Base-by-base conservation (phyloP, 2,888 invertebrate genomes). In the Acanthosepion pharaonis region DNA sequence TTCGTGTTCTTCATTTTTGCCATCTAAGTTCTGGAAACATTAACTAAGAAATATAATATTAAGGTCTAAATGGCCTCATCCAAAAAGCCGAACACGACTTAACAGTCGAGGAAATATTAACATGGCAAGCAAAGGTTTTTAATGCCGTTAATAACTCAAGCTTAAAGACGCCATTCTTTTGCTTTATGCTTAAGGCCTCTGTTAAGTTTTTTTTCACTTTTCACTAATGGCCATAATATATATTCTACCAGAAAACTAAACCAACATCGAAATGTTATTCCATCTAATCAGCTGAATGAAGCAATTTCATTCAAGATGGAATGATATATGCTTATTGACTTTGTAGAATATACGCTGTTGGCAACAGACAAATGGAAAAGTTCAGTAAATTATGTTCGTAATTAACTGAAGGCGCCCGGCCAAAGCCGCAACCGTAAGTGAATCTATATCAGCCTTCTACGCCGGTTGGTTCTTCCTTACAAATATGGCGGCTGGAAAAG, bases 401-500 rank as follows among this genome's bases (percentile, higher is more conserved):
- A 78, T 78, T 78, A 78, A 78, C 78, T 78, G 33, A 78, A 78
- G 78, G 78, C 78, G 20, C 78, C 33, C 78, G 78, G n/a, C 78
- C 78, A 78, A 78, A 78, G 78, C 78, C n/a, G n/a, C n/a, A 78
- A 78, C n/a, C 78, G 78, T 78, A 78, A 78, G 78, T 78, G 78
- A 78, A 33, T 78, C 78, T 78, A 33, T 11, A 33, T n/a, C 78
- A 33, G n/a, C 15, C 78, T n/a, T 15, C 6, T 78, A 15, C 9
- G 78, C 15, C 33, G 15, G 78, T 78, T 78, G 64, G 78, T 15
- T 78, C n/a, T 78, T 78, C 5, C 78, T 33, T 2, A 78, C n/a
- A 33, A 78, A 9, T n/a, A 78, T 33, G 78, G 78, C 78, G 78
- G 78, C 15, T 33, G n/a, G 15, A 78, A 78, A 78, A 11, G 33